Percentiles rank a stretch among this genome's conserved stretches.
These are phyloP conservation scores for Drosophila auraria DNA, from an alignment of 1,140 invertebrate species.

Conservation along the genomic window DNA sequence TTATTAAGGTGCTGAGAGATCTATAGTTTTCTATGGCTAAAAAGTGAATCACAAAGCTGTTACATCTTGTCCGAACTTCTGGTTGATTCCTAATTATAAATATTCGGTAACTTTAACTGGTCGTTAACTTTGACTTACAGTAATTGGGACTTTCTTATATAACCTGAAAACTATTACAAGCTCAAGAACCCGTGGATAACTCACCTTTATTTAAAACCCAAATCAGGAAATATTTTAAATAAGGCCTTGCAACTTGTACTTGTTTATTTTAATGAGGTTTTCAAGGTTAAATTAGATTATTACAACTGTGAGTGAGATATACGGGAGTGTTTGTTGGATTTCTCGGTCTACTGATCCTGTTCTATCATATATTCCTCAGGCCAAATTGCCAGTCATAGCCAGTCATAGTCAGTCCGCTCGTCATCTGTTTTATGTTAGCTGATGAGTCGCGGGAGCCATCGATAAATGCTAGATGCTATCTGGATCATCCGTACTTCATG, in stretches of 20 bases:
- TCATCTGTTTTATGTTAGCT: constrained; percentile 81
- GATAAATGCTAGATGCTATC: constrained; percentile 24
- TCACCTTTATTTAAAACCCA: background rate
- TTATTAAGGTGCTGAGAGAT: too few relatives aligned
- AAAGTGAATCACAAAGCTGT: too few relatives aligned
- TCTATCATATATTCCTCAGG: constrained; percentile 12
- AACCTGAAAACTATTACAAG: background rate
- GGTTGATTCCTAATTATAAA: too few relatives aligned
- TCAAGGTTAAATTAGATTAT: background rate
- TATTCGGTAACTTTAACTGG: background rate
- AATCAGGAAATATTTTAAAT: background rate
- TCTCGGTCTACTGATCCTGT: constrained; percentile 1
- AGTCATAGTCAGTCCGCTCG: constrained; percentile 40
- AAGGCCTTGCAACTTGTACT: too few relatives aligned
- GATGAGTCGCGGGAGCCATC: constrained; percentile 56
- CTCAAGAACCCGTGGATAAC: too few relatives aligned
- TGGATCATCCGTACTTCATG: constrained; percentile 57
- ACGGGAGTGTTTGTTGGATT: background rate
- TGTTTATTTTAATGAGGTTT: background rate
- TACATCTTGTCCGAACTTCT: too few relatives aligned
- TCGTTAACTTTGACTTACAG: background rate
- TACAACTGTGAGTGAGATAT: background rate
- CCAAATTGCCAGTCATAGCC: constrained; percentile 69
- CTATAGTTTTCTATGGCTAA: too few relatives aligned
- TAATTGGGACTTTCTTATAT: background rate